Evolutionary conservation across 2,888 invertebrate species (phyloP).

Genomic region (Cerceris ruficornis): DNA sequence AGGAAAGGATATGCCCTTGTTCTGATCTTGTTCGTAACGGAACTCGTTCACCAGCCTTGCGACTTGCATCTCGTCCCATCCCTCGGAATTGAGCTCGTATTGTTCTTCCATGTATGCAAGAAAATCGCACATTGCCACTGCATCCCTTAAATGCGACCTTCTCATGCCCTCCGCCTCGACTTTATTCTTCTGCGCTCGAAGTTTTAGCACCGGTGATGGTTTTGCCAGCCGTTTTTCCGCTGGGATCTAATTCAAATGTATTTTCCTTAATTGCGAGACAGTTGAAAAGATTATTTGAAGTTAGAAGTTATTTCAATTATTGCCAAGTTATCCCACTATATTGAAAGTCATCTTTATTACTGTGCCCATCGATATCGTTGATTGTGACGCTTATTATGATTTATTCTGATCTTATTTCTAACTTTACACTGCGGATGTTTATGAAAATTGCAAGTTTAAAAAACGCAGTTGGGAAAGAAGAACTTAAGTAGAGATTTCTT

Average conservation of each 20-base stretch:
- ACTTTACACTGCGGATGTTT: too few species aligned
- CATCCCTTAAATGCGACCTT: conserved; percentile 93
- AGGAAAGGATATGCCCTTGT: conserved; percentile 90
- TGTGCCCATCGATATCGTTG: too few species aligned
- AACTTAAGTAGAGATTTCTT: too few species aligned
- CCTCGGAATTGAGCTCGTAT: conserved; percentile 74
- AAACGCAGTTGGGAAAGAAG: too few species aligned
- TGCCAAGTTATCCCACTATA: neutral
- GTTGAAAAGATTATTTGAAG: neutral
- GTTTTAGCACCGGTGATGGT: conserved; percentile 91
- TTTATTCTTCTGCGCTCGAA: conserved; percentile 94
- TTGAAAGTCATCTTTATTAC: neutral
- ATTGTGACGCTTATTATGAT: too few species aligned
- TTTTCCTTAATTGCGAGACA: neutral
- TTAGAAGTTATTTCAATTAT: neutral
- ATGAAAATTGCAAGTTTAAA: too few species aligned
- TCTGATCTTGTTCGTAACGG: conserved; percentile 87
- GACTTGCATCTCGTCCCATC: conserved; percentile 89
- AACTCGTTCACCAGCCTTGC: conserved; percentile 88
- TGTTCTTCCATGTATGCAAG: conserved; percentile 88
- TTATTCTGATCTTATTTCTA: neutral
- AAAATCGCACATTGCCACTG: conserved; percentile 94
- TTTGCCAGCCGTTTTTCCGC: conserved; percentile 84
- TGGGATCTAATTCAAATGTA: conserved; percentile 76
- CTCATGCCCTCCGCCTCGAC: conserved; percentile 92